A percentile compares a stretch with the other conserved stretches of the same genome.
phyloP scores from a whole-genome alignment of 2,797 vertebrate species.

The Phrynocephalus vlangalii region DNA sequence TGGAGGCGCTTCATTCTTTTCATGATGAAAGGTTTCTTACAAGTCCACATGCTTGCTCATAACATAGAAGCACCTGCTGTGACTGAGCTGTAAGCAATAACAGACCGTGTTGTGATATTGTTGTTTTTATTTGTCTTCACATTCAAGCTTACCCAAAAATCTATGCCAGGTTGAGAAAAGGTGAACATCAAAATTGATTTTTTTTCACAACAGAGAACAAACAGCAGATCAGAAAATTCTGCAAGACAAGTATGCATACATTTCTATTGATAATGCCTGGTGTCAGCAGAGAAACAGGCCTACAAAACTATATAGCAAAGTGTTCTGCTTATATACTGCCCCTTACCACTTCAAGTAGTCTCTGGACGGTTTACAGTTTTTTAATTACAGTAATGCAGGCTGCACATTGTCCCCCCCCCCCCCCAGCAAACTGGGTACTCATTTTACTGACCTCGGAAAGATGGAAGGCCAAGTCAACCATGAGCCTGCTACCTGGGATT shows the following conservation, averaged over 20 bases:
- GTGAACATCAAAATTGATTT: not conserved
- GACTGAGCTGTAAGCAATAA: slow-evolving; percentile 24
- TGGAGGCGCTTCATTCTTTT: slow-evolving; percentile 28
- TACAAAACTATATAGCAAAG: not conserved
- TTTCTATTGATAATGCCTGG: not conserved
- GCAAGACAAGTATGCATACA: not conserved
- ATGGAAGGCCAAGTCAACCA: no score
- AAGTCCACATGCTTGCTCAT: not conserved
- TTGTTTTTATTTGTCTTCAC: not conserved
- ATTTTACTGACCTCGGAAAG: no score
- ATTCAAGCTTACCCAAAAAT: not conserved
- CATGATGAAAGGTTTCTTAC: slow-evolving; percentile 18
- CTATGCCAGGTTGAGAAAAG: not conserved
- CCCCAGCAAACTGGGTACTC: no score
- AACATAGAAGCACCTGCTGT: not conserved
- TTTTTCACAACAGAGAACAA: not conserved
- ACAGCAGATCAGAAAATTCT: not conserved
- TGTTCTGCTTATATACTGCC: no score
- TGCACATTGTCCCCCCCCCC: no score
- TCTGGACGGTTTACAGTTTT: no score
- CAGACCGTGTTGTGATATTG: no score
- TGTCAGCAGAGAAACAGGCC: not conserved
- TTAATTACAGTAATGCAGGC: no score
- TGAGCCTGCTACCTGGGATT: no score
- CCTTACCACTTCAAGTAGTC: no score